phyloP scores from a whole-genome alignment of 2,888 invertebrate species.

The Tenthredo distinguenda region DNA sequence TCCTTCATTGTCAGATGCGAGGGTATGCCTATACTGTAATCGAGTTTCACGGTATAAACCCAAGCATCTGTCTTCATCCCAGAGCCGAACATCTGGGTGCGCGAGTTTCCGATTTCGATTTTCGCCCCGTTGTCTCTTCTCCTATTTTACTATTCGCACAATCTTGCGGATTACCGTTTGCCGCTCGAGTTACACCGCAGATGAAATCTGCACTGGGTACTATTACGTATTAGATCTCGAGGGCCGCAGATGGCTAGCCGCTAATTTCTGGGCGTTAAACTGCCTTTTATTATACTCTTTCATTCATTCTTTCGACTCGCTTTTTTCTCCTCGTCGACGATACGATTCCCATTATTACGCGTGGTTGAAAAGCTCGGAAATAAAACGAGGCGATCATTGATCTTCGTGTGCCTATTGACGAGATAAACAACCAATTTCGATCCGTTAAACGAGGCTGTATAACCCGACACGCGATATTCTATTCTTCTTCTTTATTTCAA shows the following conservation, averaged over 20 bases:
- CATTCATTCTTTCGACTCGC: background rate
- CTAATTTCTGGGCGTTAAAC: background rate
- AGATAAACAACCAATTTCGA: constrained; percentile 2
- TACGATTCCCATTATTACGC: background rate
- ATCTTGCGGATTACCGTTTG: background rate
- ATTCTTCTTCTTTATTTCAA: background rate
- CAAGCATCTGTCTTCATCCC: background rate
- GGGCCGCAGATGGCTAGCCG: background rate
- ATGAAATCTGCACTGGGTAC: background rate
- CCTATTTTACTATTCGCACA: background rate
- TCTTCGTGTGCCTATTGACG: background rate
- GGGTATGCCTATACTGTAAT: background rate
- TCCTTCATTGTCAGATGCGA: too few relatives aligned
- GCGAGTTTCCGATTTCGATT: constrained; percentile 16
- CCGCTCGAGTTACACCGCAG: background rate
- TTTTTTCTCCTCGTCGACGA: background rate
- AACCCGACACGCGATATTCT: constrained; percentile 1
- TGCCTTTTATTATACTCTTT: background rate
- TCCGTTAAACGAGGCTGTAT: background rate
- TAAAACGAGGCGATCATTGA: background rate
- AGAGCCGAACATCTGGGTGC: background rate
- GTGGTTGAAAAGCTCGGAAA: background rate
- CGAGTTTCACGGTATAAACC: background rate
- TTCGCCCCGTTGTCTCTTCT: background rate
- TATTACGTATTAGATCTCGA: background rate